A percentile compares a stretch with the other conserved stretches of the same genome.
Conservation (phyloP, 2,888 invertebrate species). For the Nasonia oneida region DNA sequence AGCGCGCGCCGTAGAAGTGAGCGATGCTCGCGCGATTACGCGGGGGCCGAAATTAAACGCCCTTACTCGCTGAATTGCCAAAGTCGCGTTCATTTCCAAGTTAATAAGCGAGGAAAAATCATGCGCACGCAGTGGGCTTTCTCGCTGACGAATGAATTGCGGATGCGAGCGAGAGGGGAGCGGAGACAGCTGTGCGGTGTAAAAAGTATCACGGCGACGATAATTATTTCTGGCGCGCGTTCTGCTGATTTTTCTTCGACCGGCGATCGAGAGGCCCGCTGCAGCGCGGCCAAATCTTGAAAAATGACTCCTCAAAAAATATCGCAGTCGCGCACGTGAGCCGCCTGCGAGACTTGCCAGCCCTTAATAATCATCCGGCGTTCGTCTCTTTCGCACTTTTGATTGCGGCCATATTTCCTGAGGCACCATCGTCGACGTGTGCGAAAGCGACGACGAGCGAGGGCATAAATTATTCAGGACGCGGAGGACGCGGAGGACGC, state of each 20-base stretch:
- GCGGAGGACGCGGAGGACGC: neutral
- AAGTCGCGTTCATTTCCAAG: too few species aligned
- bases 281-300: slow-evolving; percentile 47
- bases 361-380: slow-evolving; percentile 53
- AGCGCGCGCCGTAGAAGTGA: slow-evolving; percentile 36
- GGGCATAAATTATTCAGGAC: slow-evolving; percentile 52
- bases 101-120: too few species aligned
- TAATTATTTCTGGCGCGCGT: too few species aligned
- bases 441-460: slow-evolving; percentile 14
- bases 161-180: too few species aligned
- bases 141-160: too few species aligned
- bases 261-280: too few species aligned
- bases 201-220: too few species aligned
- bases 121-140: too few species aligned
- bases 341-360: slow-evolving; percentile 25
- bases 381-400: slow-evolving; percentile 56
- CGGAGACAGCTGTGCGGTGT: too few species aligned
- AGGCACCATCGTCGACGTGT: slow-evolving; percentile 25
- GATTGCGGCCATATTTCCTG: slow-evolving; percentile 55
- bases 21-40: slow-evolving; percentile 36
- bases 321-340: slow-evolving; percentile 44
- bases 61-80: too few species aligned
- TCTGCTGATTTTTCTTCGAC: neutral
- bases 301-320: slow-evolving; percentile 56
- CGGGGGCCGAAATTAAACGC: too few species aligned